Percentiles rank a stretch among this genome's conserved stretches.
Evolutionary conservation across 2,797 vertebrate species (phyloP).

Genomic region (Pachyuromys duprasi): DNA sequence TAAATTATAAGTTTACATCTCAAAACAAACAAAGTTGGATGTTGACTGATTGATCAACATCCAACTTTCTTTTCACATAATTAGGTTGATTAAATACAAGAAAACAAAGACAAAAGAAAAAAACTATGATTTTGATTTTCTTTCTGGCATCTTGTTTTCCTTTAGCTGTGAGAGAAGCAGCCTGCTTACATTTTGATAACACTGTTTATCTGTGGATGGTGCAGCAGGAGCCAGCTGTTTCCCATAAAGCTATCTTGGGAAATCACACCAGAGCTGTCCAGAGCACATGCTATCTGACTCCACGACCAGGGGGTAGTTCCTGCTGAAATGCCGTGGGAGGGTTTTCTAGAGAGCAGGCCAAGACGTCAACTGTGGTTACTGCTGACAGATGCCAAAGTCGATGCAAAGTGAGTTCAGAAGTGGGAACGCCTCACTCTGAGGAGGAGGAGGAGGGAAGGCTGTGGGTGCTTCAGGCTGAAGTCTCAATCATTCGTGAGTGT

Average conservation of each 20-base stretch:
- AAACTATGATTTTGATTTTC: conserved; percentile 46
- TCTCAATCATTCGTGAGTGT: background rate
- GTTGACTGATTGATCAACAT: conserved; percentile 14
- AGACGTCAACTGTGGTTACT: conserved; percentile 62
- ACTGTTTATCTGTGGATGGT: conserved; percentile 59
- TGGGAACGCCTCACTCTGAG: conserved; percentile 2
- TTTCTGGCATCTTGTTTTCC: conserved; percentile 40
- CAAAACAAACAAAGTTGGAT: background rate
- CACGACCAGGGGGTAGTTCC: conserved; percentile 63
- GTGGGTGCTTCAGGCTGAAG: background rate
- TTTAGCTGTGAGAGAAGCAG: conserved; percentile 59
- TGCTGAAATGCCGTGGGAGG: conserved; percentile 55
- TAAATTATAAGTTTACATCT: background rate
- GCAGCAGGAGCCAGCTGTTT: conserved; percentile 70
- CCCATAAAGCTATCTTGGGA: conserved; percentile 59
- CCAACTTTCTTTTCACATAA: conserved; percentile 55
- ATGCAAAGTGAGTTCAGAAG: conserved; percentile 5
- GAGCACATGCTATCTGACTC: conserved; percentile 66
- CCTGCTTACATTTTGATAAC: conserved; percentile 57
- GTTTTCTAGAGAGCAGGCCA: conserved; percentile 63
- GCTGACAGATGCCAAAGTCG: conserved; percentile 44
- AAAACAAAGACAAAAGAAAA: conserved; percentile 50
- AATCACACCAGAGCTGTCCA: conserved; percentile 63
- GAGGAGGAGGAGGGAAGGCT: background rate
- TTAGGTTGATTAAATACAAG: conserved; percentile 62